Percentiles rank a stretch among this genome's conserved stretches.
These are phyloP conservation scores for Camponotus floridanus DNA, from an alignment of 1,140 invertebrate species.

Conservation along the genomic window DNA sequence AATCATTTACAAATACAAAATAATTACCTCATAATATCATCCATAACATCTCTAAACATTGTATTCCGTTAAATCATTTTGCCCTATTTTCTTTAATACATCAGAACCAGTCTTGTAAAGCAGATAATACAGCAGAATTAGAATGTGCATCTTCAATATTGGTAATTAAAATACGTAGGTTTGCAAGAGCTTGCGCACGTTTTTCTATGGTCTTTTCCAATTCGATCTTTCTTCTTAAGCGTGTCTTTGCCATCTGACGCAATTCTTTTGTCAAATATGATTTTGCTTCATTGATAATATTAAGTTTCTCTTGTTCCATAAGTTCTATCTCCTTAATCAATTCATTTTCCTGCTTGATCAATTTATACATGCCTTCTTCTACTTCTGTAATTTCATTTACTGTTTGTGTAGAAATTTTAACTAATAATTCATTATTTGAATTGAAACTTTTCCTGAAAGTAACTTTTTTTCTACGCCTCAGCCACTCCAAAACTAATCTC, in stretches of 20 bases:
- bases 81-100: slow-evolving; percentile 85
- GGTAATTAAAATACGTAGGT: slow-evolving; percentile 86
- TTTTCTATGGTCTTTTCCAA: slow-evolving; percentile 86
- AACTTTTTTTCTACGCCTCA: slow-evolving; percentile 74
- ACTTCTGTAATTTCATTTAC: slow-evolving; percentile 76
- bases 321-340: slow-evolving; percentile 83
- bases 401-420: slow-evolving; percentile 80
- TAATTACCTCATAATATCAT: slow-evolving; percentile 84
- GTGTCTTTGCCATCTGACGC: slow-evolving; percentile 86
- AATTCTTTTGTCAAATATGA: slow-evolving; percentile 81
- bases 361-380: slow-evolving; percentile 81
- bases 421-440: slow-evolving; percentile 71
- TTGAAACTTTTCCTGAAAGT: slow-evolving; percentile 59
- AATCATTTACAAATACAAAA: slow-evolving; percentile 45
- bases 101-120: slow-evolving; percentile 87
- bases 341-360: slow-evolving; percentile 81
- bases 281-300: slow-evolving; percentile 80
- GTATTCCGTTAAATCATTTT: slow-evolving; percentile 85
- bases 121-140: slow-evolving; percentile 86
- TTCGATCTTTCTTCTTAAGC: slow-evolving; percentile 86
- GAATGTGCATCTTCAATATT: slow-evolving; percentile 86
- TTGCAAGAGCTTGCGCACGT: slow-evolving; percentile 84
- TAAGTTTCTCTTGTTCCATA: slow-evolving; percentile 81
- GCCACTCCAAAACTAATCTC: slow-evolving; percentile 80
- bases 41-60: slow-evolving; percentile 85